Evolutionary conservation across 1,140 invertebrate genomes (phyloP).

Genomic region (Drosophila kurseongensis): DNA sequence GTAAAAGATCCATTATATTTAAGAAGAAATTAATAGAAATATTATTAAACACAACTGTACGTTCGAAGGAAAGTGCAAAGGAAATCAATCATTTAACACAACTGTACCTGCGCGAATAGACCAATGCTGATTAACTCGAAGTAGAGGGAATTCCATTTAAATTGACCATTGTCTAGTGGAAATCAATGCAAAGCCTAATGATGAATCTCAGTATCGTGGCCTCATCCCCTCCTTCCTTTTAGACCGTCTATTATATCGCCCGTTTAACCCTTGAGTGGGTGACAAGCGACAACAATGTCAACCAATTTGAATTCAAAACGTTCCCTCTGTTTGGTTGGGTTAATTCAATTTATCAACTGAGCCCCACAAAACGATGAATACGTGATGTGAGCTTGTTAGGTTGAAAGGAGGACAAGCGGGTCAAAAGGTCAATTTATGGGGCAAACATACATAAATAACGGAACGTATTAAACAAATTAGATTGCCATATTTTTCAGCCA

Average conservation of each 20-base stretch:
- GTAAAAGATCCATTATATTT: not conserved
- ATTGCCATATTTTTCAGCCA: conserved; percentile 12
- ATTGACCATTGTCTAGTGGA: conserved; percentile 50
- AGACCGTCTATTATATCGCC: not conserved
- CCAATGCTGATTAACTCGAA: conserved; percentile 67
- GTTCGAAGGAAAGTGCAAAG: conserved; percentile 7
- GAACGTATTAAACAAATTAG: conserved; percentile 48
- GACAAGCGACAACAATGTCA: conserved; percentile 48
- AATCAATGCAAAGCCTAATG: conserved; percentile 45
- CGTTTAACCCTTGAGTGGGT: conserved; percentile 49
- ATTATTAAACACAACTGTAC: conserved; percentile 14
- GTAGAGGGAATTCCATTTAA: conserved; percentile 64
- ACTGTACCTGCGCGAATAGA: conserved; percentile 52
- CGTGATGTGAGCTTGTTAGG: conserved; percentile 40
- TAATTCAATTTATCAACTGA: conserved; percentile 73
- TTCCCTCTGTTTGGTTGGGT: conserved; percentile 62
- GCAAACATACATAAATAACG: conserved; percentile 47
- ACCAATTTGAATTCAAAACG: conserved; percentile 58
- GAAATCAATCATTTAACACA: conserved; percentile 32
- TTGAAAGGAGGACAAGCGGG: conserved; percentile 6
- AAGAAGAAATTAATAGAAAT: conserved; percentile 43
- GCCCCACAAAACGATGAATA: conserved; percentile 51
- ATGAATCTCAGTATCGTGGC: conserved; percentile 13
- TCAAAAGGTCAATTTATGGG: conserved; percentile 70
- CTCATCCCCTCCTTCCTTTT: not conserved